Base-by-base conservation (phyloP, 1,140 invertebrate genomes). In the Drosophila ohnishii region DNA sequence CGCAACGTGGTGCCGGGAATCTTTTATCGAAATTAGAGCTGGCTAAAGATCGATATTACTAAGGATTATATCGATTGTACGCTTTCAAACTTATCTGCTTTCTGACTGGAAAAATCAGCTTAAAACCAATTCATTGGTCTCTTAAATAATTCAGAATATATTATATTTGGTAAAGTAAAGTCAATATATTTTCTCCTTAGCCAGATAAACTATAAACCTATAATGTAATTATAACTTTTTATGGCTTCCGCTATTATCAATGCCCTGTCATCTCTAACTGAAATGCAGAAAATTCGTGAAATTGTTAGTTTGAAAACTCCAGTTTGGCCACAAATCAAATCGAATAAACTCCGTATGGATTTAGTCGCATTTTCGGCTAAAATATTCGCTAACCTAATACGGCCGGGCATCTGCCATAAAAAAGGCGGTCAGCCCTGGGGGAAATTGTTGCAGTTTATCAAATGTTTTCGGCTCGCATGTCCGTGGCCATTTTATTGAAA, bases 391-490 rank as follows among this genome's bases (percentile, higher is more conserved):
- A 57, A 57, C 25, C 67, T 58, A 71, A 71, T 71, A 71, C 66
- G 28, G 51, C 22, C 42, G 14, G 67, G 30, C 35, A 35, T 32
- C 30, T 53, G 62, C 9, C 53, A 58, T 37, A 73, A 71, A 82
- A 55, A 81, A 60, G 61, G 74, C 47, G 39, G 51, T 56, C 75
- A 42, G 19, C 51, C 67, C 67, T 40, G 44, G 69, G 77, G 75
- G 71, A 67, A 80, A 78, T 70, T 75, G 80, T 74, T 75, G 53
- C 61, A 69, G 65, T 83, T 83, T 83, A 83, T 83, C 81, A 83
- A 78, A 83, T 83, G 34, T 78, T 81, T 65, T 69, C 34, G 66
- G 51, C 58, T 78, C 53, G 30, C 32, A 47, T 58, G 55, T 28
- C 42, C 34, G 47, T 56, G 51, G 44, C 25, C 55, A 78, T 83